Conservation (phyloP, 2,888 invertebrate species). For the Napeogenes inachia region DNA sequence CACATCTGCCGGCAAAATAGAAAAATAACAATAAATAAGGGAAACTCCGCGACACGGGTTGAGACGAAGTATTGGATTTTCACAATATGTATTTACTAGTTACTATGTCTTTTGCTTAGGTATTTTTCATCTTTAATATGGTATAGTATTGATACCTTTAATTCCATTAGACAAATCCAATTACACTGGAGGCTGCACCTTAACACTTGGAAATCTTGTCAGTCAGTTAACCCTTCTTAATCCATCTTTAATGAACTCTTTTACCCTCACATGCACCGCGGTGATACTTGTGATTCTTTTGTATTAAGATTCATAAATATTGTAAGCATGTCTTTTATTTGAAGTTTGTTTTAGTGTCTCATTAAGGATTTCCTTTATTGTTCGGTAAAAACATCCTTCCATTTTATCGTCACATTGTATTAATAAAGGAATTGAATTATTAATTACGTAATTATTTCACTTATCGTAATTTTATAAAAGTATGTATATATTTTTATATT, state of each 20-base stretch:
- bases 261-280: conserved; percentile 35
- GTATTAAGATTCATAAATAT: too few relatives aligned
- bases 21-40: conserved; percentile 78
- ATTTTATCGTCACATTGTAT: not conserved
- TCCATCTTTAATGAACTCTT: conserved; percentile 62
- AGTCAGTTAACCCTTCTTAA: conserved; percentile 41
- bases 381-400: not conserved
- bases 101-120: not conserved
- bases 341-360: not conserved
- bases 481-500: conserved; percentile 4
- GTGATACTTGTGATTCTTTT: not conserved
- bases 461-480: too few relatives aligned
- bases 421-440: too few relatives aligned
- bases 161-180: too few relatives aligned
- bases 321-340: too few relatives aligned
- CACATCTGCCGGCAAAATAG: conserved; percentile 77
- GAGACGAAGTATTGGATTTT: conserved; percentile 45
- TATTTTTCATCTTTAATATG: not conserved
- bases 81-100: conserved; percentile 20
- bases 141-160: not conserved
- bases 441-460: too few relatives aligned
- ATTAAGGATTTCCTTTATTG: conserved; percentile 4
- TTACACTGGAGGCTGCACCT: too few relatives aligned
- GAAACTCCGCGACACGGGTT: conserved; percentile 43
- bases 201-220: not conserved